Evolutionary conservation across 1,140 invertebrate species (phyloP).

Genomic region (Acromyrmex heyeri): DNA sequence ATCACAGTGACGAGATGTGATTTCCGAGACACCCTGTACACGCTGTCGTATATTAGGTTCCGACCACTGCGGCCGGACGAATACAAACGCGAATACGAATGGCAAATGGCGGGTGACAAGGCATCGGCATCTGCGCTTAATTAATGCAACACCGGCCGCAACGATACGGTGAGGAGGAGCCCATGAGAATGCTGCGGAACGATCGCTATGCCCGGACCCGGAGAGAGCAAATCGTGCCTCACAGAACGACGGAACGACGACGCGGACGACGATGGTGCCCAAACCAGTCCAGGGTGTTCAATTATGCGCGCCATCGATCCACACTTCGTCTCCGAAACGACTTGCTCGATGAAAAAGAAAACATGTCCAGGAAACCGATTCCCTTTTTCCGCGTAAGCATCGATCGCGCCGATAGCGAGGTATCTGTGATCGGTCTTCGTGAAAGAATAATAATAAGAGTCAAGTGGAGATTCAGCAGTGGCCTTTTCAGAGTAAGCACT

Average conservation of each 20-base stretch:
- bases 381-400: conserved; percentile 32
- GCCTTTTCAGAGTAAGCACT: neutral
- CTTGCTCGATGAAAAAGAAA: conserved; percentile 41
- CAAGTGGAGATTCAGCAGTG: conserved; percentile 2
- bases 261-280: conserved; percentile 21
- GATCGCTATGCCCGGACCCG: conserved; percentile 58
- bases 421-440: neutral
- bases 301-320: conserved; percentile 58
- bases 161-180: conserved; percentile 57
- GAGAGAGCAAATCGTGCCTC: conserved; percentile 39
- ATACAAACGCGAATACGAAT: conserved; percentile 72
- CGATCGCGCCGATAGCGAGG: conserved; percentile 4
- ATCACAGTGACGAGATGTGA: neutral
- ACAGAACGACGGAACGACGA: conserved; percentile 30
- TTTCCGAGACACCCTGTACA: conserved; percentile 43
- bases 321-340: conserved; percentile 36
- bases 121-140: conserved; percentile 80
- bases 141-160: conserved; percentile 75
- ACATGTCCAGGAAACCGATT: conserved; percentile 24
- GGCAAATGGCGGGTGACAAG: conserved; percentile 80
- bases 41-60: conserved; percentile 53
- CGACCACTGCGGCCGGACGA: conserved; percentile 39
- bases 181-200: conserved; percentile 64
- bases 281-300: conserved; percentile 54
- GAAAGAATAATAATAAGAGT: conserved; percentile 28